These are phyloP conservation scores for Cenopis cana DNA, from an alignment of 2,888 invertebrate species.

Conservation along the genomic window DNA sequence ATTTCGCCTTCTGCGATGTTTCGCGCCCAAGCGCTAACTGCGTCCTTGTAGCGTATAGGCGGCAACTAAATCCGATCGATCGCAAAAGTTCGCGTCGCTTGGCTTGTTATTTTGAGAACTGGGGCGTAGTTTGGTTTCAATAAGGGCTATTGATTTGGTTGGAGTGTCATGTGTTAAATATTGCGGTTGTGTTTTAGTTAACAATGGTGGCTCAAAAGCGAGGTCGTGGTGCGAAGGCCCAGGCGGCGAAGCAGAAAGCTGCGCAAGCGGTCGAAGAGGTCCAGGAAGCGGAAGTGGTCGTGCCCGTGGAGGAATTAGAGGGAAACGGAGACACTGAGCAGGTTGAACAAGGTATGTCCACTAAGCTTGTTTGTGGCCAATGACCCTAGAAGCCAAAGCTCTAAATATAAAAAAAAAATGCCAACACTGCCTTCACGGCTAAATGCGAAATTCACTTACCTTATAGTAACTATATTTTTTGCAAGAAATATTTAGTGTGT, in stretches of 20 bases:
- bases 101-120: conserved; percentile 48
- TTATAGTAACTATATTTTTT: not conserved
- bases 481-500: not conserved
- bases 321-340: conserved; percentile 72
- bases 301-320: conserved; percentile 62
- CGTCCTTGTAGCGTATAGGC: conserved; percentile 75
- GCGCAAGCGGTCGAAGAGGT: conserved; percentile 62
- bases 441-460: not conserved
- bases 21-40: conserved; percentile 58
- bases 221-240: conserved; percentile 78
- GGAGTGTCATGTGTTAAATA: not conserved
- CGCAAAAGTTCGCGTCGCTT: conserved; percentile 45
- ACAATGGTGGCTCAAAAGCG: conserved; percentile 80
- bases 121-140: conserved; percentile 36
- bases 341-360: conserved; percentile 52
- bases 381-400: not conserved
- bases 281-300: conserved; percentile 59
- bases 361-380: not conserved
- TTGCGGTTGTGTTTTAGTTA: conserved; percentile 51
- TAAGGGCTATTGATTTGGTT: conserved; percentile 39
- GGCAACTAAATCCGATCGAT: conserved; percentile 59
- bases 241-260: conserved; percentile 71
- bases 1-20: conserved; percentile 54
- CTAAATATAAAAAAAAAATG: not conserved
- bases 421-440: conserved; percentile 3